Conservation (phyloP, 2,888 invertebrate species). For the Scaptodrosophila latifasciaeformis region DNA sequence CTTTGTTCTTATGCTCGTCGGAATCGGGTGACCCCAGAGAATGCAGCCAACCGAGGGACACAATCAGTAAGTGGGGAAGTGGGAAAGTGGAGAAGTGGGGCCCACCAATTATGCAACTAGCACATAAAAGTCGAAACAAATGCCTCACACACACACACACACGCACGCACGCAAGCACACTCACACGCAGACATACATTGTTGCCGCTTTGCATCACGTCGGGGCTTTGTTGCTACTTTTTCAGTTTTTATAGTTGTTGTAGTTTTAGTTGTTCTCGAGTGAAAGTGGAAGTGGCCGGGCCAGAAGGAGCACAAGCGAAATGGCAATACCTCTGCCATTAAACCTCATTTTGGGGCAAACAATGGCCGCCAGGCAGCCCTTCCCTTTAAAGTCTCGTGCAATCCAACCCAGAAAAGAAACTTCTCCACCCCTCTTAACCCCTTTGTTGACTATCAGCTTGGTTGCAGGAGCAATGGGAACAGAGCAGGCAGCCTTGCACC, state of each 20-base stretch:
- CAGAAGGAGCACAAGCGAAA: conserved; percentile 1
- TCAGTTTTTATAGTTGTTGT: conserved; percentile 4
- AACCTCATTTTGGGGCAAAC: conserved; percentile 47
- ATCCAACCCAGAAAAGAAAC: conserved; percentile 13
- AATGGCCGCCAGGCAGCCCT: conserved; percentile 31
- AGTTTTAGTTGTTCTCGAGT: background rate
- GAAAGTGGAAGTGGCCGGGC: conserved; percentile 2
- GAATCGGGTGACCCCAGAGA: no score
- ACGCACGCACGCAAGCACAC: no score
- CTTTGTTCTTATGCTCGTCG: conserved; percentile 37
- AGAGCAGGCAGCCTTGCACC: conserved; percentile 42
- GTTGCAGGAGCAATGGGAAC: background rate
- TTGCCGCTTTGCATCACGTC: background rate
- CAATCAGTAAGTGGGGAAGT: conserved; percentile 15
- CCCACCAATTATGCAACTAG: conserved; percentile 30
- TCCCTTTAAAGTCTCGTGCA: conserved; percentile 30
- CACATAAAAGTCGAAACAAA: conserved; percentile 15
- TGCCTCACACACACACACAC: background rate
- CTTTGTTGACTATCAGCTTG: no score
- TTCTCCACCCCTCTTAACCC: background rate
- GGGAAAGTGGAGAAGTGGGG: background rate
- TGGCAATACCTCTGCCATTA: conserved; percentile 33
- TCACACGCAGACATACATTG: no score
- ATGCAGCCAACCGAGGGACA: conserved; percentile 28
- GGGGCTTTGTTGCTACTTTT: background rate